A percentile compares a stretch with the other conserved stretches of the same genome.
Evolutionary conservation across 2,797 vertebrate genomes (phyloP).

Genomic region (Austrolebias charrua): DNA sequence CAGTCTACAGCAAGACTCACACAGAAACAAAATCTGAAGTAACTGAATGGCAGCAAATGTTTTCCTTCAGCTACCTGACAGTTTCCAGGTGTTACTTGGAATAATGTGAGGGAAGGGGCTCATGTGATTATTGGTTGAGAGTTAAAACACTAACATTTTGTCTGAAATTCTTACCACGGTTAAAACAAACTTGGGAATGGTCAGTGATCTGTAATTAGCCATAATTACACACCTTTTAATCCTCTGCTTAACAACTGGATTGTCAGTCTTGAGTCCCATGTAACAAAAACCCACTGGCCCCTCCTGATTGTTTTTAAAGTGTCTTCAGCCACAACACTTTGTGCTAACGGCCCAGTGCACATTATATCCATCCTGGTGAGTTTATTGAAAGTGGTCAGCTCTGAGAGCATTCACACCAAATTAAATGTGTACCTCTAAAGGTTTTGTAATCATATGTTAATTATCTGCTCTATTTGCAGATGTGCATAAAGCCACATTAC

Average conservation of each 20-base stretch:
- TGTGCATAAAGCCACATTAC: no score
- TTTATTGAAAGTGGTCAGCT: no score
- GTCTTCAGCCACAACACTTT: no score
- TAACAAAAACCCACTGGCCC: constrained; percentile 1
- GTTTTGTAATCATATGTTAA: no score
- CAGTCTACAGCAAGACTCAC: not conserved
- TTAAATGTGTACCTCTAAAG: no score
- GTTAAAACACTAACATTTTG: constrained; percentile 44
- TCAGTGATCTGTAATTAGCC: constrained; percentile 53
- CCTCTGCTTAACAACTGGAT: constrained; percentile 42
- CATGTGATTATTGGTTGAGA: constrained; percentile 43
- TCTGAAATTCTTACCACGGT: constrained; percentile 31
- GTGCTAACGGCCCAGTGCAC: no score
- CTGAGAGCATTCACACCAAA: no score
- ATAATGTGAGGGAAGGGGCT: constrained; percentile 42
- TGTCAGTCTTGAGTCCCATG: constrained; percentile 25
- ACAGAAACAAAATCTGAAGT: not conserved
- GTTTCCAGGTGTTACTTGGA: constrained; percentile 29
- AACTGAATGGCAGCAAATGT: constrained; percentile 5
- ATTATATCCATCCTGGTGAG: no score
- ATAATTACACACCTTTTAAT: constrained; percentile 60
- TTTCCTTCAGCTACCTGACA: constrained; percentile 6
- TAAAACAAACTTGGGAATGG: constrained; percentile 38
- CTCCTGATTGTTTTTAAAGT: no score
- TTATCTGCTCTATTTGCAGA: no score